phyloP scores from a whole-genome alignment of 2,113 vertebrate species.

The Hoplias malabaricus region DNA sequence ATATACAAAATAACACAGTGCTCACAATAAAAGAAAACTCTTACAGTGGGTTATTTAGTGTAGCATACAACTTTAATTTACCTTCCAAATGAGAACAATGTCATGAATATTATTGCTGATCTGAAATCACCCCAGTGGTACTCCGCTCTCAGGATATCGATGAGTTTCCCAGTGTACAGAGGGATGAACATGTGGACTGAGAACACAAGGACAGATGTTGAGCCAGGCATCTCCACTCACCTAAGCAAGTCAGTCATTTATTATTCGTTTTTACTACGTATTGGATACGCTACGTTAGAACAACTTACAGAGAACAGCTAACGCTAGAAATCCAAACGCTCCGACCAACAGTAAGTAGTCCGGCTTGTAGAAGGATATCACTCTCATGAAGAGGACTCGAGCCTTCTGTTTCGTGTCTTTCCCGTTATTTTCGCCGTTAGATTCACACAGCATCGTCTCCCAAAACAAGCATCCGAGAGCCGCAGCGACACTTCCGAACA shows the following conservation, averaged over 20 bases:
- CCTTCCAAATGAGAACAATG: constrained; percentile 75
- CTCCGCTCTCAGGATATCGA: constrained; percentile 77
- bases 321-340: constrained; percentile 67
- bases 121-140: constrained; percentile 63
- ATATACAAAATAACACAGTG: neutral
- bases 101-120: constrained; percentile 70
- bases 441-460: constrained; percentile 65
- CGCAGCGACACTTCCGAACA: constrained; percentile 50
- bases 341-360: constrained; percentile 52
- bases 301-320: constrained; percentile 75
- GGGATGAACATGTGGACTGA: constrained; percentile 74
- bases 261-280: neutral
- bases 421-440: neutral
- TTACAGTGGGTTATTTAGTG: too few species aligned
- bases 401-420: constrained; percentile 51
- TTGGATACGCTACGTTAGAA: neutral
- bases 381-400: constrained; percentile 62
- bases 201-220: constrained; percentile 9
- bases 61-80: constrained; percentile 43
- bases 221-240: too few species aligned
- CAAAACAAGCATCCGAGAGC: constrained; percentile 68
- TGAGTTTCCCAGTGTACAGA: constrained; percentile 77
- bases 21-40: too few species aligned
- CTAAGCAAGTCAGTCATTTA: neutral
- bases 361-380: constrained; percentile 53